These are phyloP conservation scores for Sardinella longiceps DNA, from an alignment of 2,797 vertebrate species.

Conservation along the genomic window DNA sequence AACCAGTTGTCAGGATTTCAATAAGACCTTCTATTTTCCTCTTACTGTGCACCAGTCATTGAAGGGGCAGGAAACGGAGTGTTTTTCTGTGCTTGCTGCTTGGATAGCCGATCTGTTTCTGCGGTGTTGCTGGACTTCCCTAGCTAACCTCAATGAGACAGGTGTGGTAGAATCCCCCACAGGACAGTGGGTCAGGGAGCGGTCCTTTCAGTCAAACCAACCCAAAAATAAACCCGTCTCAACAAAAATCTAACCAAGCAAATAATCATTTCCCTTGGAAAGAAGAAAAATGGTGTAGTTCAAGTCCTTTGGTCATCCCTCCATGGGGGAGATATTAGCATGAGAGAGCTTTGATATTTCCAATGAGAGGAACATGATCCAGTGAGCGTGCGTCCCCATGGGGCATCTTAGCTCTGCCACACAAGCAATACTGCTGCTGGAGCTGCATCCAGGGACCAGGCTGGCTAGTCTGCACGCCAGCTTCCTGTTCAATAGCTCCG, in stretches of 20 bases:
- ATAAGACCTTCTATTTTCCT: not conserved
- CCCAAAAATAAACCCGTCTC: not conserved
- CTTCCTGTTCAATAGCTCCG: not conserved
- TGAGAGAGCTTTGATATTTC: not conserved
- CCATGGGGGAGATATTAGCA: not conserved
- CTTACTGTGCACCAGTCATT: not conserved
- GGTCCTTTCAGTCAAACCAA: not conserved
- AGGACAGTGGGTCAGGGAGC: not conserved
- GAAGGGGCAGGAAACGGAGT: not conserved
- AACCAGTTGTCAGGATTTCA: no score
- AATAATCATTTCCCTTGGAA: constrained; percentile 6
- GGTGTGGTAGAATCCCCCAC: not conserved
- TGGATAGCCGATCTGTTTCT: not conserved
- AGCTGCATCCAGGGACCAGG: not conserved
- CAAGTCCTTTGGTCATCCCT: not conserved
- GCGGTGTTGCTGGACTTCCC: not conserved
- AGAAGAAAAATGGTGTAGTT: not conserved
- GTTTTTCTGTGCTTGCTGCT: not conserved
- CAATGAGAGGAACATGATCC: not conserved
- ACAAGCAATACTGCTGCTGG: not conserved
- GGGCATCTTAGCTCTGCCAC: not conserved
- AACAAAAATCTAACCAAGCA: not conserved
- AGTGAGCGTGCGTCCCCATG: not conserved
- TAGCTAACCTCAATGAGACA: not conserved
- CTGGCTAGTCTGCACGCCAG: not conserved